Conservation (phyloP, 1,140 invertebrate species). For the Trissolcus basalis region DNA sequence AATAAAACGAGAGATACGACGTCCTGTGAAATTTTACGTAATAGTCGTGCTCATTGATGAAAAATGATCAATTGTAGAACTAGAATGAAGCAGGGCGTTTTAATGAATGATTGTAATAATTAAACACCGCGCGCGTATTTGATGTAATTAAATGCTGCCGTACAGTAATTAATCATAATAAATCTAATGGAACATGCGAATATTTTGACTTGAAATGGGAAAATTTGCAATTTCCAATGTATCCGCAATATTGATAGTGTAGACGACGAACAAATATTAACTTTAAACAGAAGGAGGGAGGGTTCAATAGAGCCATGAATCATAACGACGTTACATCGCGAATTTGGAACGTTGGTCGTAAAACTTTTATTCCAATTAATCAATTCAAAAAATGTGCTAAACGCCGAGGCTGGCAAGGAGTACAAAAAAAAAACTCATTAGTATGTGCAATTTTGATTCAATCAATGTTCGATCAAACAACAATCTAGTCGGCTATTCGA, state of each 20-base stretch:
- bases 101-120: constrained; percentile 13
- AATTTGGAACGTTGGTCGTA: constrained; percentile 21
- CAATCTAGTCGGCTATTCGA: constrained; percentile 9
- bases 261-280: constrained; percentile 36
- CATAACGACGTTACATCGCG: constrained; percentile 20
- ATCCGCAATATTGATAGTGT: constrained; percentile 42
- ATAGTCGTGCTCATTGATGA: no score
- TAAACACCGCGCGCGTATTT: constrained; percentile 22
- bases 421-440: constrained; percentile 48
- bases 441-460: constrained; percentile 33
- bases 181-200: constrained; percentile 47
- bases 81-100: not conserved
- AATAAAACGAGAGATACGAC: no score
- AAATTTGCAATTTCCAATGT: constrained; percentile 49
- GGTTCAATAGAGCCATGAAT: constrained; percentile 42
- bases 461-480: constrained; percentile 24
- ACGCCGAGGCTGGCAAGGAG: not conserved
- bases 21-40: no score
- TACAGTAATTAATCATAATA: constrained; percentile 46
- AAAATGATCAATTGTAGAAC: no score
- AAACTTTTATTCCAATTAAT: constrained; percentile 26
- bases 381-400: constrained; percentile 16
- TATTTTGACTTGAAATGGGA: constrained; percentile 24
- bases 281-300: constrained; percentile 13
- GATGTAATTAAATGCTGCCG: constrained; percentile 20